Conservation (phyloP, 2,888 invertebrate species). For the Epistrophe grossulariae region DNA sequence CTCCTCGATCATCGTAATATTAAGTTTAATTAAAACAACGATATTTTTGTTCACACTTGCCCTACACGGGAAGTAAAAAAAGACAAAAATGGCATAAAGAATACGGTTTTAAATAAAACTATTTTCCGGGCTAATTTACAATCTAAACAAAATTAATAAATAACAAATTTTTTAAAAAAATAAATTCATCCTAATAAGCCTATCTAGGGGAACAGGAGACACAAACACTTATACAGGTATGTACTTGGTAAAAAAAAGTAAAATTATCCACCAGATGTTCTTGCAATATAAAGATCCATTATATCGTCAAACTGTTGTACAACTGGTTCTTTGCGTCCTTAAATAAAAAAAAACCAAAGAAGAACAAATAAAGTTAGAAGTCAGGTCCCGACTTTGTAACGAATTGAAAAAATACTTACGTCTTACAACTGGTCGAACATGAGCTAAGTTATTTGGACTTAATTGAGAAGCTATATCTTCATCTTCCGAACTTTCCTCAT, state of each 20-base stretch:
- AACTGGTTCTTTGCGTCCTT: constrained; percentile 19
- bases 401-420: neutral
- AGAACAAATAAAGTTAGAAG: neutral
- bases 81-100: neutral
- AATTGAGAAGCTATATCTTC: neutral
- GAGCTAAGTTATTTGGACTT: constrained; percentile 22
- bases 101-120: neutral
- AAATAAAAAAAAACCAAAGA: neutral
- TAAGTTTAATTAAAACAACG: neutral
- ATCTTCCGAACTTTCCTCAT: neutral
- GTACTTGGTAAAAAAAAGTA: neutral
- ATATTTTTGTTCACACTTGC: neutral
- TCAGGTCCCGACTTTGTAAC: neutral
- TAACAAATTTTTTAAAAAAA: neutral
- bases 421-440: constrained; percentile 15
- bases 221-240: no score
- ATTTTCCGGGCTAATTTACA: neutral
- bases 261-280: constrained; percentile 19
- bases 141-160: neutral
- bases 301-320: constrained; percentile 1
- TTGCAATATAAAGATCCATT: constrained; percentile 10
- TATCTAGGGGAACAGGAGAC: neutral
- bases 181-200: neutral
- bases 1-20: neutral
- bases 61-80: neutral